Evolutionary conservation across 1,140 invertebrate species (phyloP).

Genomic region (Phenacoccus solenopsis): DNA sequence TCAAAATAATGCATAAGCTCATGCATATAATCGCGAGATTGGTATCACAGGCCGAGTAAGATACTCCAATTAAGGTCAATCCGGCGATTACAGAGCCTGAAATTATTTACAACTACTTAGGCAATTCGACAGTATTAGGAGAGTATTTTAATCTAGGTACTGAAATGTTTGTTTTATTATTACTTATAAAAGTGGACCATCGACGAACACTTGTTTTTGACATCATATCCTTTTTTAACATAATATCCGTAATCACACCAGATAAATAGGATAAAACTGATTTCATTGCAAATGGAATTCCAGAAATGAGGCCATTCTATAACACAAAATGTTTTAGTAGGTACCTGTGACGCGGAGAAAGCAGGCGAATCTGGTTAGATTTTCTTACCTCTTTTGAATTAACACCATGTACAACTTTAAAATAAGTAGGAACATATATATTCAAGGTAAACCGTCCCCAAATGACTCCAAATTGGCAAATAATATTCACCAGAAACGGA

Average conservation of each 20-base stretch:
- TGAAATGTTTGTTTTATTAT: too few relatives aligned
- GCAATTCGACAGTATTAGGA: too few relatives aligned
- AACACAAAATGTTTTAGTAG: neutral
- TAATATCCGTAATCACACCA: neutral
- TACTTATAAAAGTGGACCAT: neutral
- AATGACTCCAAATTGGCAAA: conserved; percentile 63
- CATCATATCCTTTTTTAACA: neutral
- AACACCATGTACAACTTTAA: conserved; percentile 70
- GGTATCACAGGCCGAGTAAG: neutral
- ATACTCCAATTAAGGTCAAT: neutral
- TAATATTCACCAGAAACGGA: conserved; percentile 62
- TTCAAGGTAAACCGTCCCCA: conserved; percentile 79
- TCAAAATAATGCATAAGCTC: neutral
- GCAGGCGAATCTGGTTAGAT: too few relatives aligned
- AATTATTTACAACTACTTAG: too few relatives aligned
- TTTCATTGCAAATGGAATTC: neutral
- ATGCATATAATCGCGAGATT: neutral
- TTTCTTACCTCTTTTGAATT: conserved; percentile 54
- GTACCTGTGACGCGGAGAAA: too few relatives aligned
- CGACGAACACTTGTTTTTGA: neutral
- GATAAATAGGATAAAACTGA: neutral
- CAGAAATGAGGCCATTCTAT: neutral
- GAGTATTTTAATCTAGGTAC: too few relatives aligned
- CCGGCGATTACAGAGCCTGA: neutral
- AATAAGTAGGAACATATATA: conserved; percentile 72